phyloP scores from a whole-genome alignment of 1,140 invertebrate species.

The Anoplophora glabripennis region DNA sequence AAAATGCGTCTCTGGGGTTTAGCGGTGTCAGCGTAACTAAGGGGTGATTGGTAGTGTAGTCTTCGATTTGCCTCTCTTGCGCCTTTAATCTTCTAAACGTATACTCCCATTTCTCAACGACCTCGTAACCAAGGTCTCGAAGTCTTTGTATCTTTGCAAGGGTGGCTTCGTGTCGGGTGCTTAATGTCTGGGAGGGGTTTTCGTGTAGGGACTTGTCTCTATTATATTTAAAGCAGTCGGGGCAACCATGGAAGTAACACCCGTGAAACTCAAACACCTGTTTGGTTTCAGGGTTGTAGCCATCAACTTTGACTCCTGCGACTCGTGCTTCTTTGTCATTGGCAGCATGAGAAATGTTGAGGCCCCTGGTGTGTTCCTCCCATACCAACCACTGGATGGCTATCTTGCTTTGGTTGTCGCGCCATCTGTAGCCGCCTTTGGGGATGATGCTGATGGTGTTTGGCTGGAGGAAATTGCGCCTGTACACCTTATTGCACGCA shows the following conservation, averaged over 20 bases:
- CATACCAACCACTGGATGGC: slow-evolving; percentile 5
- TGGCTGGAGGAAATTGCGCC: slow-evolving; percentile 4
- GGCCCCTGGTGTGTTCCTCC: not conserved
- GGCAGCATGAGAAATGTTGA: not conserved
- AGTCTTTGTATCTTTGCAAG: no score
- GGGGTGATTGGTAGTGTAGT: no score
- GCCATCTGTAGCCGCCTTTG: slow-evolving; percentile 4
- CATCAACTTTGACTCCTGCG: slow-evolving; percentile 6
- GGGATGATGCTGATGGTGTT: slow-evolving; percentile 14
- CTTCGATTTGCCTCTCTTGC: no score
- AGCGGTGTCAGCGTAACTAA: no score
- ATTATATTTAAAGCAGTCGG: not conserved
- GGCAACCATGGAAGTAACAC: slow-evolving; percentile 2
- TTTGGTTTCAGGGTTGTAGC: slow-evolving; percentile 1
- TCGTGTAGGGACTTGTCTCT: not conserved
- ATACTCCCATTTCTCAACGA: no score
- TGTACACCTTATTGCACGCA: slow-evolving; percentile 8
- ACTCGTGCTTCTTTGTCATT: not conserved
- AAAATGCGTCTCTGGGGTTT: no score
- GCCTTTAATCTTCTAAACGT: no score
- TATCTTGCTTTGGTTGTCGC: slow-evolving; percentile 10
- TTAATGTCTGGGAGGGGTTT: not conserved
- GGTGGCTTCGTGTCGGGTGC: no score
- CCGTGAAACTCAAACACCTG: slow-evolving; percentile 11
- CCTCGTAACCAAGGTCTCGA: no score